Evolutionary conservation across 1,140 invertebrate genomes (phyloP).

Genomic region (Cotesia vestalis): DNA sequence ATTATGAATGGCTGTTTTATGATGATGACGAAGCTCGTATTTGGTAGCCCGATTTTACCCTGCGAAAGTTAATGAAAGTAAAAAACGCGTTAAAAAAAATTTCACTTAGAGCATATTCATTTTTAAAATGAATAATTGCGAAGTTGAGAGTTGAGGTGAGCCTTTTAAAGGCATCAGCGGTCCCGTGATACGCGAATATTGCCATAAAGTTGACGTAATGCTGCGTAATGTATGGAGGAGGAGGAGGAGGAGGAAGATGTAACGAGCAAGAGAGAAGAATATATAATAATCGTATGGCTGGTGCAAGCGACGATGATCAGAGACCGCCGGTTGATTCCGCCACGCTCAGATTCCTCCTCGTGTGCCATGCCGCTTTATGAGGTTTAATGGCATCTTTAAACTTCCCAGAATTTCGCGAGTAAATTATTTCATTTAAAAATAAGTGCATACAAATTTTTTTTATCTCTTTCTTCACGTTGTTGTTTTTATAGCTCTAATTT

Average conservation of each 20-base stretch:
- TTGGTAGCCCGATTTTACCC: too few species aligned
- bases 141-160: background rate
- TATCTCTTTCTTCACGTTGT: background rate
- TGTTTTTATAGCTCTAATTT: background rate
- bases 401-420: background rate
- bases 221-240: background rate
- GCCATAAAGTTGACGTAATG: constrained; percentile 27
- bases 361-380: background rate
- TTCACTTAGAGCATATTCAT: too few species aligned
- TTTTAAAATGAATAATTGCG: background rate
- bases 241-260: background rate
- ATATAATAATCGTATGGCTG: background rate
- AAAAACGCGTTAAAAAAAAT: too few species aligned
- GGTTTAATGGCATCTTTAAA: constrained; percentile 12
- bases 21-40: too few species aligned
- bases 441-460: background rate
- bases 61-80: too few species aligned
- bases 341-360: background rate
- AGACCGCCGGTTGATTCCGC: background rate
- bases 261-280: background rate
- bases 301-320: background rate
- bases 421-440: constrained; percentile 11
- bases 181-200: constrained; percentile 22
- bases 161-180: constrained; percentile 27
- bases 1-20: too few species aligned